Conservation (phyloP, 1,140 invertebrate genomes). For the Bradysia coprophila region DNA sequence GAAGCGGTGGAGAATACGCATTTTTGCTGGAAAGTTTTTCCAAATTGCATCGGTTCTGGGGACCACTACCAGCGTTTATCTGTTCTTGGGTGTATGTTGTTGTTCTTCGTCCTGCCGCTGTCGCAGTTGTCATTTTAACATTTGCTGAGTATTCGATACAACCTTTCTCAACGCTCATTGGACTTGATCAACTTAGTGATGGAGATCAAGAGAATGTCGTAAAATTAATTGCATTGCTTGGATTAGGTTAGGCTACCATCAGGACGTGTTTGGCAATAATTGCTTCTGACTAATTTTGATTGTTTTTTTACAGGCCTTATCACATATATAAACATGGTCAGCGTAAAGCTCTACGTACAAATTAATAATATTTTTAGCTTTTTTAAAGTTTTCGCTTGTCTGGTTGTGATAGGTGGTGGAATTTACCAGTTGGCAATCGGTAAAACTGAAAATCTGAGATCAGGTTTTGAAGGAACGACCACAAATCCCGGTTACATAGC, state of each 20-base stretch:
- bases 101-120: slow-evolving; percentile 55
- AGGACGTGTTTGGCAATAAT: no score
- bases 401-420: slow-evolving; percentile 67
- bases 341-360: slow-evolving; percentile 72
- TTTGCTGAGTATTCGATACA: slow-evolving; percentile 64
- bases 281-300: no score
- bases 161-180: slow-evolving; percentile 30
- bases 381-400: slow-evolving; percentile 67
- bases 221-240: slow-evolving; percentile 45
- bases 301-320: slow-evolving; percentile 47
- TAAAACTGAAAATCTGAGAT: slow-evolving; percentile 45
- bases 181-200: slow-evolving; percentile 12
- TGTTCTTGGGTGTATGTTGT: slow-evolving; percentile 65
- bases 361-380: slow-evolving; percentile 79
- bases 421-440: slow-evolving; percentile 50
- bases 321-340: slow-evolving; percentile 73
- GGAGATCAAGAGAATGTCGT: slow-evolving; percentile 30
- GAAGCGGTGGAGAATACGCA: slow-evolving; percentile 69
- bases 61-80: slow-evolving; percentile 55
- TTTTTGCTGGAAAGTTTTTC: slow-evolving; percentile 59
- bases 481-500: slow-evolving; percentile 53
- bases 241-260: slow-evolving; percentile 41
- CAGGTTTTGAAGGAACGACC: slow-evolving; percentile 60
- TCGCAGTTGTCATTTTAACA: slow-evolving; percentile 60
- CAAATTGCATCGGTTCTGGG: slow-evolving; percentile 43